These are phyloP conservation scores for Hydrozoanthus gracilis DNA, from an alignment of 92 coral and sea anemone genomes.

Conservation along the genomic window DNA sequence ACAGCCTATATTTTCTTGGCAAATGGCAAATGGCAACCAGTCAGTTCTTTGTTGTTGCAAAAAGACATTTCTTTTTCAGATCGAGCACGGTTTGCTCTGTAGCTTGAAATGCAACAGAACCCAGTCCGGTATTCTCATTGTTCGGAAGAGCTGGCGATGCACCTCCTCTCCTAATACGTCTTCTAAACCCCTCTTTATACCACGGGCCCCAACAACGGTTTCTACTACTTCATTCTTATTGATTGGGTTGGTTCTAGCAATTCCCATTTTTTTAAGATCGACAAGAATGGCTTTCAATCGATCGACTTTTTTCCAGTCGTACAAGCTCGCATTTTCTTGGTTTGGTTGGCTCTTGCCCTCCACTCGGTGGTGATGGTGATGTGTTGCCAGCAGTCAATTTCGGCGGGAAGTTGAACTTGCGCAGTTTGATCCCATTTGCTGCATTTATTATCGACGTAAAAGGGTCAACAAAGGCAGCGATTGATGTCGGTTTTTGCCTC, in stretches of 20 bases:
- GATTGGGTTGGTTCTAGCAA: slow-evolving; percentile 2
- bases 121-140: too few relatives aligned
- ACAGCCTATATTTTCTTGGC: not conserved
- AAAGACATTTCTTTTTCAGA: not conserved
- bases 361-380: not conserved
- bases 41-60: not conserved
- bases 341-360: not conserved
- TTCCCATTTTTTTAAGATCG: slow-evolving; percentile 7
- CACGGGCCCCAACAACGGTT: too few relatives aligned
- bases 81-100: not conserved
- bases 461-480: not conserved
- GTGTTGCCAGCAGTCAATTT: not conserved
- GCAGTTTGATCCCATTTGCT: not conserved
- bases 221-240: too few relatives aligned
- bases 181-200: too few relatives aligned
- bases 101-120: too few relatives aligned
- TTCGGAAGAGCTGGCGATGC: too few relatives aligned
- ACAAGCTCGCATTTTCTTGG: not conserved
- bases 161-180: too few relatives aligned
- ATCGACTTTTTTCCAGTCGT: not conserved
- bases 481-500: slow-evolving; percentile 7
- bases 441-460: not conserved
- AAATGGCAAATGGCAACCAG: not conserved
- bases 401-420: not conserved
- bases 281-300: not conserved